A percentile compares a stretch with the other conserved stretches of the same genome.
These are phyloP conservation scores for Leptinotarsa texana DNA, from an alignment of 1,140 invertebrate species.

Conservation along the genomic window DNA sequence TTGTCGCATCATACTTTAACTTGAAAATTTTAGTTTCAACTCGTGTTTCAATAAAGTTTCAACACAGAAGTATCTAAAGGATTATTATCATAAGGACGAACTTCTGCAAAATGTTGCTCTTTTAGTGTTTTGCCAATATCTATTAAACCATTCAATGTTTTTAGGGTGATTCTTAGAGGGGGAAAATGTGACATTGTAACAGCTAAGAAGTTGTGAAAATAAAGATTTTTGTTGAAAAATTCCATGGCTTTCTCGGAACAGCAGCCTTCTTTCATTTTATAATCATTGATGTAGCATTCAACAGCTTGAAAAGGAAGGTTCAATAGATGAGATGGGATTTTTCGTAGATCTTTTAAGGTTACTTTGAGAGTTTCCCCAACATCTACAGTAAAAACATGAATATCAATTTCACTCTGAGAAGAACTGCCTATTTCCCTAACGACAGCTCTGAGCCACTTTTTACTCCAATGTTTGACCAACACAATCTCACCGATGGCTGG, in stretches of 20 bases:
- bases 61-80: neutral
- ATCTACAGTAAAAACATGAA: constrained; percentile 32
- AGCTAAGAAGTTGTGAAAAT: constrained; percentile 29
- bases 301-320: constrained; percentile 38
- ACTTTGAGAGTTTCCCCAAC: constrained; percentile 30
- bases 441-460: constrained; percentile 32
- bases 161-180: constrained; percentile 21
- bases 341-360: constrained; percentile 28
- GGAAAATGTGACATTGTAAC: constrained; percentile 19
- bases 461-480: constrained; percentile 34
- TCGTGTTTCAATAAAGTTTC: neutral
- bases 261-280: constrained; percentile 27
- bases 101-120: constrained; percentile 25
- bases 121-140: constrained; percentile 32
- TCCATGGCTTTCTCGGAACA: constrained; percentile 17
- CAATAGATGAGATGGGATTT: constrained; percentile 36
- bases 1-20: too few relatives aligned
- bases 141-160: constrained; percentile 17
- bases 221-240: constrained; percentile 32
- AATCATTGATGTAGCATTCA: constrained; percentile 34
- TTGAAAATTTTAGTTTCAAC: too few relatives aligned
- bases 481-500: constrained; percentile 44
- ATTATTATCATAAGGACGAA: neutral
- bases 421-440: constrained; percentile 22
- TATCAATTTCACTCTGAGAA: neutral